A percentile compares a stretch with the other conserved stretches of the same genome.
phyloP scores from a whole-genome alignment of 1,140 invertebrate genomes.

The Campoletis sonorensis region DNA sequence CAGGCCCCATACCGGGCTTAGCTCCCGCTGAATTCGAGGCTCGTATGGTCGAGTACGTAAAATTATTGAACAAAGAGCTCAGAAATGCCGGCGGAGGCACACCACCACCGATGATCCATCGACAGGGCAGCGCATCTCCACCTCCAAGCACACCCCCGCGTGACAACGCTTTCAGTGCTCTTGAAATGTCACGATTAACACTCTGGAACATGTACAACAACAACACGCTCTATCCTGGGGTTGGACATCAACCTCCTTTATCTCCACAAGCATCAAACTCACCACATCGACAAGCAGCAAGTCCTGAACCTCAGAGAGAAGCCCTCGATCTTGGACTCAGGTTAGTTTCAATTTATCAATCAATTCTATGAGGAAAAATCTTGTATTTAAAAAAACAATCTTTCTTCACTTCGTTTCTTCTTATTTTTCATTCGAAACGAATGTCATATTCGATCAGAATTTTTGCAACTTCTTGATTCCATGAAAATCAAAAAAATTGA shows the following conservation, averaged over 20 bases:
- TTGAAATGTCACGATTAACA: slow-evolving; percentile 86
- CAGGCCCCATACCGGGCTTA: slow-evolving; percentile 76
- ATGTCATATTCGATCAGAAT: no score
- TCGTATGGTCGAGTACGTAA: slow-evolving; percentile 87
- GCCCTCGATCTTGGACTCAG: slow-evolving; percentile 79
- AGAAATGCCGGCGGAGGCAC: slow-evolving; percentile 70
- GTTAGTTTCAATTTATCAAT: slow-evolving; percentile 53
- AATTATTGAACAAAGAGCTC: slow-evolving; percentile 79
- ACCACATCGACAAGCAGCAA: slow-evolving; percentile 63
- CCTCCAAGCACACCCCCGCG: slow-evolving; percentile 77
- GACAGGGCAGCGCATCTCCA: slow-evolving; percentile 78
- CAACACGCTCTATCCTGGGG: slow-evolving; percentile 69
- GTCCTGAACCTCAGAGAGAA: slow-evolving; percentile 78
- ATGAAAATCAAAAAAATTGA: background rate
- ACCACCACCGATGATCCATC: slow-evolving; percentile 73
- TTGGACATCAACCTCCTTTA: slow-evolving; percentile 59
- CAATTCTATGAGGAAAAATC: no score
- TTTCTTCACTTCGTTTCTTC: no score
- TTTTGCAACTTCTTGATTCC: background rate
- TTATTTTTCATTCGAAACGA: no score
- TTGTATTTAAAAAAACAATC: no score
- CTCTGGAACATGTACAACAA: slow-evolving; percentile 89
- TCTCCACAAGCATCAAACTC: slow-evolving; percentile 69
- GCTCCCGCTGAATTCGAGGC: slow-evolving; percentile 84
- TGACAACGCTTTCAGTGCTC: slow-evolving; percentile 79